Base-by-base conservation (phyloP, 2,888 invertebrate genomes). In the Chymomyza caudatula region DNA sequence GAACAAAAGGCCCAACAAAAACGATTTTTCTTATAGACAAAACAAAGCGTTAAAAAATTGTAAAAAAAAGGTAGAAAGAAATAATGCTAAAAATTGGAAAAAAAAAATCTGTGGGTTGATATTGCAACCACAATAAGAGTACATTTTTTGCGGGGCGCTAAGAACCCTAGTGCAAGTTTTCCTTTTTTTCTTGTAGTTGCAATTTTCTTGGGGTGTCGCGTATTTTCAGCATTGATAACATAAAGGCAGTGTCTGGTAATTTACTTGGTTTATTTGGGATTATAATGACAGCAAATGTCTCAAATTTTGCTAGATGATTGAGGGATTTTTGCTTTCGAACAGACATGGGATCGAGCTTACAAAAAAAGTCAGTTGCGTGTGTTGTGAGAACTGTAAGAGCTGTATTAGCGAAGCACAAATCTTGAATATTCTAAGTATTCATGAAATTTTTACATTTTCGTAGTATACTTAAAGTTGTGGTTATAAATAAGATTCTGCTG, bases 1-100 rank as follows among this genome's bases (percentile, higher is more conserved):
- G 65, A 53, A 85, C 74, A 80, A 83, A 80, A 73, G 70, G 74
- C 72, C 73, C 59, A 83, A 74, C 84, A 72, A 82, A 82, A 76
- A 60, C 83, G 57, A 78, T 82, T 78, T 75, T 78, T 78, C 72
- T 71, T 73, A 49, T 43, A 59, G 49, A 49, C 63, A 44, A 81
- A 71, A 75, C 71, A 68, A 66, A 65, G 47, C 51, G 22, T 4
- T 15, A 65, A 61, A 75, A 78, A 84, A 63, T 62, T 67, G 73
- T 63, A 60, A 70, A 76, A 78, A 78, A 82, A 82, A 49, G 43
- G 15, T 56, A 29, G 51, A 54, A 69, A 53, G 1, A 43, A 43
- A 60, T 37, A 8, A 53, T 60, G 60, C 67, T 54, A 60, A 67
- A 63, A 70, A 54, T 60, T 54, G 47, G 65, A 64, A 67, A 65